Conservation (phyloP, 2,888 invertebrate genomes). For the Lypha dubia region DNA sequence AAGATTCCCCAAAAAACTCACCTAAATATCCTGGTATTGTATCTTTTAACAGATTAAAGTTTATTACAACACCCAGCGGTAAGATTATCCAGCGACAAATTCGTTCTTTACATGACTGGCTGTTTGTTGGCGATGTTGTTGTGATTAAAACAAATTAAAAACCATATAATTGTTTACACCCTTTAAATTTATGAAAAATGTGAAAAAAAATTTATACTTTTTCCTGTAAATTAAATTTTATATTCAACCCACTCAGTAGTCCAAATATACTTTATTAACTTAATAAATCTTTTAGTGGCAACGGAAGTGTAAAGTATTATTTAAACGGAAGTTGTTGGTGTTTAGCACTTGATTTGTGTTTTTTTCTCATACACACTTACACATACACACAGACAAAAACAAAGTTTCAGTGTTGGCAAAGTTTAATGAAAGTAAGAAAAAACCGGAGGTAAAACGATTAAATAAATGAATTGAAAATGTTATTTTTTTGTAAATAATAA, state of each 20-base stretch:
- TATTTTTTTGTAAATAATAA: not conserved
- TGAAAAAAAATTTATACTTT: not conserved
- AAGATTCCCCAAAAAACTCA: too few relatives aligned
- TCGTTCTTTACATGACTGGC: not conserved
- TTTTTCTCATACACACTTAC: not conserved
- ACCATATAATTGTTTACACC: not conserved
- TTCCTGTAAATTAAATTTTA: not conserved
- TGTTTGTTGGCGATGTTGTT: not conserved
- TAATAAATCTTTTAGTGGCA: slow-evolving; percentile 70
- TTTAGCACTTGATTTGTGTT: slow-evolving; percentile 69
- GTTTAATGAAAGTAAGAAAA: not conserved
- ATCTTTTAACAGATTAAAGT: slow-evolving; percentile 43
- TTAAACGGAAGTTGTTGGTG: slow-evolving; percentile 71
- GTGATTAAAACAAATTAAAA: not conserved
- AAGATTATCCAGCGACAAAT: slow-evolving; percentile 43
- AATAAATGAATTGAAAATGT: not conserved
- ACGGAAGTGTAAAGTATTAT: slow-evolving; percentile 69
- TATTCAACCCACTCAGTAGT: not conserved
- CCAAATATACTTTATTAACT: slow-evolving; percentile 61
- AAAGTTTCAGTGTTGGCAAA: slow-evolving; percentile 13
- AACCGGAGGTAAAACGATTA: not conserved
- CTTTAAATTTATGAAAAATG: not conserved
- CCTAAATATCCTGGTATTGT: slow-evolving; percentile 3
- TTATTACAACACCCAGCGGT: slow-evolving; percentile 47
- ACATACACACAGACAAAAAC: not conserved